phyloP scores from a whole-genome alignment of 1,140 invertebrate genomes.

The Dreissena rostriformis region DNA sequence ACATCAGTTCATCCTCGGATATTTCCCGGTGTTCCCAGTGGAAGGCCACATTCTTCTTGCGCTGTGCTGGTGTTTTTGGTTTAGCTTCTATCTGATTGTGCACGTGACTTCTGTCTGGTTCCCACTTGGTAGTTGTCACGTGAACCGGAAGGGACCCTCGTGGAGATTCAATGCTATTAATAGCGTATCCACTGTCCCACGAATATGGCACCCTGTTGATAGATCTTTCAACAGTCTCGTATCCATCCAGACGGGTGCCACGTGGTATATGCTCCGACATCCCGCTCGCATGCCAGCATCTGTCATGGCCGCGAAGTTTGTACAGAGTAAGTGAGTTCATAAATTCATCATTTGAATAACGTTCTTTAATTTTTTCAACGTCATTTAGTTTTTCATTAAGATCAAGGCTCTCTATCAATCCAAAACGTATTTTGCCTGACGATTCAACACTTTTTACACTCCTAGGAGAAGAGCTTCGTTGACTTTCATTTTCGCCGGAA shows the following conservation, averaged over 20 bases:
- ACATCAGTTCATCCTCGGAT: constrained; percentile 13
- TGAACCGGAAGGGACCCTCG: neutral
- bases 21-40: constrained; percentile 7
- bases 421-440: constrained; percentile 45
- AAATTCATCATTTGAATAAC: constrained; percentile 52
- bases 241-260: constrained; percentile 13
- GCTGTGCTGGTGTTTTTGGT: neutral
- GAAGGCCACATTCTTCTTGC: constrained; percentile 50
- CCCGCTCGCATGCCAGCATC: constrained; percentile 17
- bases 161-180: constrained; percentile 12
- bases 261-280: constrained; percentile 26
- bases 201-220: neutral
- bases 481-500: neutral
- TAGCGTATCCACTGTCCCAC: constrained; percentile 29
- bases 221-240: neutral
- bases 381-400: constrained; percentile 51
- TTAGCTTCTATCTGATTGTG: constrained; percentile 11
- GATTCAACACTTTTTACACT: constrained; percentile 29
- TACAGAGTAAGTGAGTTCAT: constrained; percentile 42
- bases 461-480: constrained; percentile 42
- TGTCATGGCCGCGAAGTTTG: constrained; percentile 53
- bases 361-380: constrained; percentile 54
- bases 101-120: constrained; percentile 42
- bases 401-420: constrained; percentile 54
- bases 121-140: constrained; percentile 6